phyloP scores from a whole-genome alignment of 2,113 vertebrate species.

The Carettochelys insculpta region DNA sequence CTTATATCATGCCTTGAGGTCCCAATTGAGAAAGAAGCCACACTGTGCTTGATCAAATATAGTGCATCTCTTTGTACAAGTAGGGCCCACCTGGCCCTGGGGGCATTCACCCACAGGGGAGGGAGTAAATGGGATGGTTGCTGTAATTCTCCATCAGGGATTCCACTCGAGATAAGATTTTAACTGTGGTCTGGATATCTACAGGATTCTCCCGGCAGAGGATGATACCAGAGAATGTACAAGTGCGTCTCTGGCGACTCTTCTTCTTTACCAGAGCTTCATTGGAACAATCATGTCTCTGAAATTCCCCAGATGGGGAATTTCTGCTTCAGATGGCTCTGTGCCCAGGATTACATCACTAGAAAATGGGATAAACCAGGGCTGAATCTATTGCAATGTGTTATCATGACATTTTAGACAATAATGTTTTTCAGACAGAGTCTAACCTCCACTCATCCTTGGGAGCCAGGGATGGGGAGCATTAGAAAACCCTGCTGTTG shows the following conservation, averaged over 20 bases:
- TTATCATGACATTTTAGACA: not conserved
- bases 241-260: not conserved
- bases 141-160: not conserved
- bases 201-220: not conserved
- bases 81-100: not conserved
- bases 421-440: not conserved
- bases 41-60: fast-evolving
- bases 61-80: not conserved
- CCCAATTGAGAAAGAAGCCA: not conserved
- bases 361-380: not conserved
- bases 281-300: not conserved
- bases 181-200: not conserved
- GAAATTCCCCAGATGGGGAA: fast-evolving
- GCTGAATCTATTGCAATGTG: not conserved
- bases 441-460: not conserved
- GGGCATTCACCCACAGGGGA: not conserved
- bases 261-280: not conserved
- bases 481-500: not conserved
- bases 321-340: not conserved
- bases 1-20: not conserved
- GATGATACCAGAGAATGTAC: not conserved
- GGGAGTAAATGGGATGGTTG: not conserved
- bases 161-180: not conserved
- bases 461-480: not conserved
- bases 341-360: not conserved